These are phyloP conservation scores for Atlantisia rogersi DNA, from an alignment of 2,113 vertebrate species.

Conservation along the genomic window DNA sequence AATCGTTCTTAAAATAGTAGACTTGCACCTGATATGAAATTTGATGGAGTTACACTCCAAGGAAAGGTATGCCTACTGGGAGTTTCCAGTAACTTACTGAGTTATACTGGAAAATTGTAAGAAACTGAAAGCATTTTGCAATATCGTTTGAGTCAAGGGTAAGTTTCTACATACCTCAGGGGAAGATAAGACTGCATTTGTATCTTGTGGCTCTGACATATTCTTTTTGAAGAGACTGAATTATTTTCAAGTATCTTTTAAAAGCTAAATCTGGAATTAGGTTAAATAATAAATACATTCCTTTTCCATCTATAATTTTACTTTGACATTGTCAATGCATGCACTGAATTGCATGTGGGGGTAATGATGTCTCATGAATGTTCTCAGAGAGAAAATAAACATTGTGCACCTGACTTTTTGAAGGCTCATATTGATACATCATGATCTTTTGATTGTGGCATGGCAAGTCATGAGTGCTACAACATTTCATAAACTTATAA, in stretches of 20 bases:
- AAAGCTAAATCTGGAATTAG: not conserved
- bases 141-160: not conserved
- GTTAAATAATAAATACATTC: not conserved
- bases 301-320: not conserved
- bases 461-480: not conserved
- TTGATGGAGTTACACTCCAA: not conserved
- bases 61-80: not conserved
- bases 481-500: not conserved
- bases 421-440: not conserved
- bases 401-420: not conserved
- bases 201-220: not conserved
- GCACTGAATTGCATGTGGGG: not conserved
- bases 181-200: not conserved
- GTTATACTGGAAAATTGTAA: not conserved
- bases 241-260: not conserved
- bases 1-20: not conserved
- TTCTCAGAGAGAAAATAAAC: not conserved
- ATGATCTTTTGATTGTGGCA: not conserved
- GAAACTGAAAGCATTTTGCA: not conserved
- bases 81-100: not conserved
- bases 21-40: not conserved
- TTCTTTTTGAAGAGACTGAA: not conserved
- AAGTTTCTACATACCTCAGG: not conserved
- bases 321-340: not conserved
- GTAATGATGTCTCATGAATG: not conserved